Conservation (phyloP, 2,113 vertebrate genomes). For the Passer domesticus region DNA sequence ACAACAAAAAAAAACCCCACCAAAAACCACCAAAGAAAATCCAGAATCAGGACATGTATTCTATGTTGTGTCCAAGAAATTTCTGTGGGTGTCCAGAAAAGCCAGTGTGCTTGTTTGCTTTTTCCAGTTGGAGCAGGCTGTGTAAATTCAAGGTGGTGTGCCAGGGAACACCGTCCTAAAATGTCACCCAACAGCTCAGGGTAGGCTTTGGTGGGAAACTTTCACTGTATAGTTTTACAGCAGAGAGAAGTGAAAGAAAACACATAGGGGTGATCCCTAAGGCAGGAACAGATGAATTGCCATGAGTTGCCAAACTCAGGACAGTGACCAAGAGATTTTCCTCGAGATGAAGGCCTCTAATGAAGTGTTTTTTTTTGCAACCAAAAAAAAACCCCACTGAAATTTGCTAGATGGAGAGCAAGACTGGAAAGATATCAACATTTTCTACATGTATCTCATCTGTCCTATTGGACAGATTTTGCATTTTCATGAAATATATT, state of each 20-base stretch:
- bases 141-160: not conserved
- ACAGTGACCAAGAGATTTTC: not conserved
- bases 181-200: not conserved
- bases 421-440: not conserved
- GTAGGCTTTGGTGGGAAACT: not conserved
- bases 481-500: not conserved
- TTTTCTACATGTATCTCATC: not conserved
- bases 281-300: not conserved
- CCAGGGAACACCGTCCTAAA: not conserved
- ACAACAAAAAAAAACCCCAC: not conserved
- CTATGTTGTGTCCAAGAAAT: not conserved
- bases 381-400: fast-evolving
- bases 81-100: not conserved
- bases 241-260: not conserved
- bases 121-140: not conserved
- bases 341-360: not conserved
- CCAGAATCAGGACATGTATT: not conserved
- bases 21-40: not conserved
- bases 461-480: not conserved
- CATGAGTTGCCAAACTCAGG: not conserved
- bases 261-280: not conserved
- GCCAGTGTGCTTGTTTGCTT: not conserved
- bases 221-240: not conserved
- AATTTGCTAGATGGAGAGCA: not conserved
- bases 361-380: not conserved